These are phyloP conservation scores for Tenebrosternarchus preto DNA, from an alignment of 2,113 vertebrate species.

Conservation along the genomic window DNA sequence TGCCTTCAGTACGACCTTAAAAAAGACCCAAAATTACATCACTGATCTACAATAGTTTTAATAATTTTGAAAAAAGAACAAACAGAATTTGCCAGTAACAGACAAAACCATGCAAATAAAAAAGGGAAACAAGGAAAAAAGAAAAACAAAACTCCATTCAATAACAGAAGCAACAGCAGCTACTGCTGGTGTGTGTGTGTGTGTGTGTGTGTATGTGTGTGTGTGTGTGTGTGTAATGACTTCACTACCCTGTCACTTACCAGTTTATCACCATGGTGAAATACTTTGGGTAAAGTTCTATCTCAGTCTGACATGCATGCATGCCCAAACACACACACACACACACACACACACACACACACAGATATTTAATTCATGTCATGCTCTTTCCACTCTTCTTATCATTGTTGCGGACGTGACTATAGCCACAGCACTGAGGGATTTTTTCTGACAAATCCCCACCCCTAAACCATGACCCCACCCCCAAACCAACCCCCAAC, in stretches of 20 bases:
- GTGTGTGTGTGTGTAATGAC: too few species aligned
- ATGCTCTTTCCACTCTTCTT: constrained; percentile 23
- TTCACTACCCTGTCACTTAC: neutral
- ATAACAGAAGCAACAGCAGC: too few species aligned
- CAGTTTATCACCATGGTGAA: neutral
- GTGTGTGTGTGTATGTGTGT: too few species aligned
- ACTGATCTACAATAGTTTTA: neutral
- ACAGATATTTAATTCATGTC: neutral
- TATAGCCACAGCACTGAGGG: neutral
- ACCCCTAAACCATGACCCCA: too few species aligned
- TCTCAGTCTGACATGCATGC: neutral
- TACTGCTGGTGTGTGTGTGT: too few species aligned
- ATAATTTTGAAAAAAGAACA: neutral
- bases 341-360: neutral
- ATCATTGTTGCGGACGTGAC: constrained; percentile 53
- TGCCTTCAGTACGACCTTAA: neutral
- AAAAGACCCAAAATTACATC: neutral
- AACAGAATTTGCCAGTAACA: too few species aligned
- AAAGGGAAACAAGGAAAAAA: too few species aligned
- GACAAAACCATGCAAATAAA: too few species aligned
- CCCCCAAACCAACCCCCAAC: neutral
- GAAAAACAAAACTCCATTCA: too few species aligned
- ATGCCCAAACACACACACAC: too few species aligned
- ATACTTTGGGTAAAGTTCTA: neutral
- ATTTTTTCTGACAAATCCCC: neutral